These are phyloP conservation scores for Psilopogon haemacephalus DNA, from an alignment of 2,113 vertebrate species.

Conservation along the genomic window DNA sequence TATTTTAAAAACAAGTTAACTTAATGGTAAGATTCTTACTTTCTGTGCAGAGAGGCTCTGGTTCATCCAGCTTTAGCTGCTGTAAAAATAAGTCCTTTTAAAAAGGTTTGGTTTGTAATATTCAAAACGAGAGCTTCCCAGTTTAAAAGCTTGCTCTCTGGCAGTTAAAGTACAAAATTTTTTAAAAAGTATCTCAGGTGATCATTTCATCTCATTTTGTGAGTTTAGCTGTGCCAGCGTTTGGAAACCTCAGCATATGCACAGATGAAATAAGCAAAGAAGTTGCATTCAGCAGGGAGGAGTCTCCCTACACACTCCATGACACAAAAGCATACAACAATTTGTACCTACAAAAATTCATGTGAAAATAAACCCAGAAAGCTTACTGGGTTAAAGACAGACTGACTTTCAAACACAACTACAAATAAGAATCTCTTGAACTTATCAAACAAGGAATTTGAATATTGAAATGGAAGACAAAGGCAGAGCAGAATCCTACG, in stretches of 20 bases:
- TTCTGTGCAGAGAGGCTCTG: constrained; percentile 53
- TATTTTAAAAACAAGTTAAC: constrained; percentile 57
- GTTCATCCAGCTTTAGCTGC: constrained; percentile 46
- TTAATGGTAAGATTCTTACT: constrained; percentile 42
- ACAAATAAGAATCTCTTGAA: neutral
- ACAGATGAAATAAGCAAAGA: neutral
- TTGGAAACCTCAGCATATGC: constrained; percentile 32
- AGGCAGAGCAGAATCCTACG: constrained; percentile 53
- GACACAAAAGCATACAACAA: constrained; percentile 46
- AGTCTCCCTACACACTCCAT: constrained; percentile 41
- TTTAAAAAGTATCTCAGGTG: neutral
- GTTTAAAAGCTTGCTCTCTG: constrained; percentile 11
- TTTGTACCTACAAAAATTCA: constrained; percentile 46
- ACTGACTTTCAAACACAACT: constrained; percentile 10
- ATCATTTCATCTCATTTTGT: neutral
- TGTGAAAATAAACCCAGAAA: neutral
- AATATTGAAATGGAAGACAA: constrained; percentile 12
- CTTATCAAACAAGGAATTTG: neutral
- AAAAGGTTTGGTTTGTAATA: neutral
- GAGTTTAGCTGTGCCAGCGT: constrained; percentile 41
- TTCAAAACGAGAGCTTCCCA: constrained; percentile 14
- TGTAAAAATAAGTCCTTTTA: constrained; percentile 8
- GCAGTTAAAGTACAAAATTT: neutral
- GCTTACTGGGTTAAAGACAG: neutral
- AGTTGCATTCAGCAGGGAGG: constrained; percentile 52